Base-by-base conservation (phyloP, 1,140 invertebrate genomes). In the Apis dorsata region DNA sequence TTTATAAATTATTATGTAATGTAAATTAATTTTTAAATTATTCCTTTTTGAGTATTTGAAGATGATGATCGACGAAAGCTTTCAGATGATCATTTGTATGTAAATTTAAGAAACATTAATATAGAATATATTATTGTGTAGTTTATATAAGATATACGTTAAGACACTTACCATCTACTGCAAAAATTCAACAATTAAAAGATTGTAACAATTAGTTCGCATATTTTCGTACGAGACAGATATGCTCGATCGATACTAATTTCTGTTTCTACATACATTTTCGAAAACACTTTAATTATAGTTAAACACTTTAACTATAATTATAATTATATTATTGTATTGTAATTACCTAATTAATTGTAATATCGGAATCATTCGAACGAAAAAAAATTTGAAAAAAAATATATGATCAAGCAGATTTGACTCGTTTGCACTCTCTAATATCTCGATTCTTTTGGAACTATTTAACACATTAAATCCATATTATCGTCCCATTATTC, bases 121-220 rank as follows among this genome's bases (percentile, higher is more conserved):
- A 90, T 92, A 93, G 92, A 91, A 92, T 93, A 91, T 91, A 93
- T 91, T 91, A 92, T 92, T 82, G 80, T 90, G 90, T 92, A 90
- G 90, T 93, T 91, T 90, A 91, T 90, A 88, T 92, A 90, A 91
- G 90, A 87, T 93, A 92, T 92, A 93, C 91, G 91, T 91, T 92
- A 92, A 92, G 92, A 92, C 92, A 92, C 92, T 93, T 93, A 93
- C 72, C 87, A 91, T 86, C 91, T 93, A 93, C 91, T 90, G 92
- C 91, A 90, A 92, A 93, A 93, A 91, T 91, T 93, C 92, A 93
- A 93, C 92, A 93, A 88, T 93, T 93, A 92, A 92, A 93, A 93
- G 92, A 93, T 89, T 90, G 73, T 92, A 92, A 92, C 92, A 92
- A 92, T 85, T 91, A 91, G 89, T 89, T 91, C 86, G 86, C 85